These are phyloP conservation scores for Drosophila anomalata DNA, from an alignment of 2,888 invertebrate species.

Conservation along the genomic window DNA sequence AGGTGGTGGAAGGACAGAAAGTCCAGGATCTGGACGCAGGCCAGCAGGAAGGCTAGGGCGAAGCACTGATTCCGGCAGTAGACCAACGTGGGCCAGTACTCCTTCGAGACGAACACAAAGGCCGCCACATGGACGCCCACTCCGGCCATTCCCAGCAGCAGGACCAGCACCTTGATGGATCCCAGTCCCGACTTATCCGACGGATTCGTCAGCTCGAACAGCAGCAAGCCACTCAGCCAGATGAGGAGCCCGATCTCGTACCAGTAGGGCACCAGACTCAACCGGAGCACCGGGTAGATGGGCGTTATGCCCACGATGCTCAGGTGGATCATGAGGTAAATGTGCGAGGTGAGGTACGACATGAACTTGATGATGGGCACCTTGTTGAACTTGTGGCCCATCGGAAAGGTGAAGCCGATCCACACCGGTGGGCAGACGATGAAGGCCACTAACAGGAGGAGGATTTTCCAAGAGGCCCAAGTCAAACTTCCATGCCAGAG, in stretches of 20 bases:
- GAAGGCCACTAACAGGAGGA: slow-evolving; percentile 96
- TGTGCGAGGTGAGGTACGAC: slow-evolving; percentile 99
- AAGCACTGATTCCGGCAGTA: slow-evolving; percentile 99
- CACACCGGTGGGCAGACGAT: slow-evolving; percentile 98
- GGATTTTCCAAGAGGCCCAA: slow-evolving; percentile 98
- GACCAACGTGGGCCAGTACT: slow-evolving; percentile 93
- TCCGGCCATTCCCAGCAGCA: slow-evolving; percentile 94
- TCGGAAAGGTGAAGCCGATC: slow-evolving; percentile 96
- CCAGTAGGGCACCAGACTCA: slow-evolving; percentile 94
- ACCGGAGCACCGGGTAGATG: slow-evolving; percentile 91
- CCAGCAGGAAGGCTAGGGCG: slow-evolving; percentile 96
- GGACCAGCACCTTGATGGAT: slow-evolving; percentile 94
- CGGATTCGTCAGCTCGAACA: slow-evolving; percentile 98
- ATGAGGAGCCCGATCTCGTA: slow-evolving; percentile 98
- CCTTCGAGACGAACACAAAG: slow-evolving; percentile 87
- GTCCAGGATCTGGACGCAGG: slow-evolving; percentile 98
- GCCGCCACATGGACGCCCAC: slow-evolving; percentile 95
- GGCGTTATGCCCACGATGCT: slow-evolving; percentile 95
- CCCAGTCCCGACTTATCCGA: slow-evolving; percentile 98
- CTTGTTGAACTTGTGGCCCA: slow-evolving; percentile 98
- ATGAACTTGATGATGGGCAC: slow-evolving; percentile 99
- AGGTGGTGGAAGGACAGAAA: slow-evolving; percentile 99
- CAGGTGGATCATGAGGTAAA: slow-evolving; percentile 97
- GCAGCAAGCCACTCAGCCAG: slow-evolving; percentile 96
- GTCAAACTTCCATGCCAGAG: slow-evolving; percentile 98